Evolutionary conservation across 2,797 vertebrate species (phyloP).

Genomic region (Gallinago solitaria): DNA sequence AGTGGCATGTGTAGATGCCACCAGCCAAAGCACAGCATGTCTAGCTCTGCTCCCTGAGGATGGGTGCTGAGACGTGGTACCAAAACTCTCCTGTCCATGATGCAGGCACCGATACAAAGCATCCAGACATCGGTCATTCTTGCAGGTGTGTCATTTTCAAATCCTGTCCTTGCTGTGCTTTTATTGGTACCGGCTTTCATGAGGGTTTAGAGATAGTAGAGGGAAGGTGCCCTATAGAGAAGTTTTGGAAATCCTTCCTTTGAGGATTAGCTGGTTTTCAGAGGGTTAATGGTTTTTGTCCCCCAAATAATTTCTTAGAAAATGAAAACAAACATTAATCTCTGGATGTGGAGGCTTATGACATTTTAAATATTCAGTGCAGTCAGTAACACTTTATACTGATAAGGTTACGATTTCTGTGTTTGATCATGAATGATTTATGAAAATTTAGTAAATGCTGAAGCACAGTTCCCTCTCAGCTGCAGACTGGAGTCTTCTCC

Average conservation of each 20-base stretch:
- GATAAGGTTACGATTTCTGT: neutral
- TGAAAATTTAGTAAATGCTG: neutral
- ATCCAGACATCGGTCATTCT: accelerated
- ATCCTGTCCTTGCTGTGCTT: neutral
- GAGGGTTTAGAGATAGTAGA: neutral
- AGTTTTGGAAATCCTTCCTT: neutral
- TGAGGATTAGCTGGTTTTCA: neutral
- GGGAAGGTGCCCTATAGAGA: neutral
- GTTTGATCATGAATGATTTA: slow-evolving; percentile 36
- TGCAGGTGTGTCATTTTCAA: neutral
- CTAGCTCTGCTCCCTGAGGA: neutral
- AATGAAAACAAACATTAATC: slow-evolving; percentile 16
- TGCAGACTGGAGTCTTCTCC: neutral
- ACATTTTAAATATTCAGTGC: slow-evolving; percentile 14
- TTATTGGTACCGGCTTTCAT: neutral
- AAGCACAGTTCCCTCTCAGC: neutral
- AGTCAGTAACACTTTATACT: neutral
- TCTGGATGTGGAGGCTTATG: neutral
- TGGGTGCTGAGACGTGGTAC: neutral
- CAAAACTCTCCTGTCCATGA: neutral
- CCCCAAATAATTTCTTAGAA: neutral
- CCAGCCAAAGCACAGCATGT: neutral
- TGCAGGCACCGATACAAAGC: accelerated
- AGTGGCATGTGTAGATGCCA: neutral
- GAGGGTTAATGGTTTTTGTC: neutral